Conservation (phyloP, 2,113 vertebrate species). For the Turdus rufiventris region DNA sequence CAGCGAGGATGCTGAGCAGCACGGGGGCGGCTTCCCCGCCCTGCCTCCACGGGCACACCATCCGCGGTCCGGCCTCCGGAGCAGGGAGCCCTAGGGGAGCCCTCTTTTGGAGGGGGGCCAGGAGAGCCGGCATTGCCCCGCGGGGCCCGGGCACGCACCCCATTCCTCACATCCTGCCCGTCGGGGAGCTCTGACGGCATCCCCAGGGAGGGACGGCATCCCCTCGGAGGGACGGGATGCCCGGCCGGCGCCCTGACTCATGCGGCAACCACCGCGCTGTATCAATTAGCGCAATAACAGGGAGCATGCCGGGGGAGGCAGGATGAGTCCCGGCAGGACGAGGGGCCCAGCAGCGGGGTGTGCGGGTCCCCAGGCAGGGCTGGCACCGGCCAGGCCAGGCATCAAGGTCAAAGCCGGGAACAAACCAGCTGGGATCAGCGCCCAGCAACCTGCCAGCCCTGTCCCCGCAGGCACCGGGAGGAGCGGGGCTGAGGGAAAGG, state of each 20-base stretch:
- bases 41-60: fast-evolving
- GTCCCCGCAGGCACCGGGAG: neutral
- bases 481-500: fast-evolving
- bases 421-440: neutral
- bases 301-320: neutral
- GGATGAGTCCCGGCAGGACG: neutral
- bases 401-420: neutral
- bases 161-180: conserved; percentile 50
- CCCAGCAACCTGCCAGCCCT: neutral
- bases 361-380: neutral
- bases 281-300: neutral
- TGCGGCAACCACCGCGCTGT: neutral
- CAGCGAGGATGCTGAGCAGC: neutral
- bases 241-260: neutral
- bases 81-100: neutral
- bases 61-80: fast-evolving
- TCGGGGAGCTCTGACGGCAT: conserved; percentile 22
- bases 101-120: neutral
- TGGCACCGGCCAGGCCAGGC: neutral
- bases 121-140: neutral
- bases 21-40: fast-evolving
- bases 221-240: neutral
- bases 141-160: neutral
- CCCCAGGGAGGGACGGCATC: neutral
- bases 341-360: neutral